Evolutionary conservation across 2,888 invertebrate species (phyloP).

Genomic region (Belgica antarctica): DNA sequence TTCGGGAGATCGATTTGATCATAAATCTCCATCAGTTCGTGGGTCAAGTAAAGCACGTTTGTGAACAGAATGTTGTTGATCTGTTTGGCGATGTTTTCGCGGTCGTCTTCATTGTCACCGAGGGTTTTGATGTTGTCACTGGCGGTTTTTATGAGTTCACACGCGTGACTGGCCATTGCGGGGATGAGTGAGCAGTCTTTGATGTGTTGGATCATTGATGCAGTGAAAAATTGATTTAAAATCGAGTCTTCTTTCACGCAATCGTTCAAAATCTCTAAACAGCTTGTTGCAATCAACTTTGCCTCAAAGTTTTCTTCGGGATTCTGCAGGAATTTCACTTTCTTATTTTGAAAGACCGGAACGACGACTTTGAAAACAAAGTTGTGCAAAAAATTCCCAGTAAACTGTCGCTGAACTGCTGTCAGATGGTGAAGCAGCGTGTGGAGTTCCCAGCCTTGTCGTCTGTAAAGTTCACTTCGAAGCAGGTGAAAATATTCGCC

Average conservation of each 20-base stretch:
- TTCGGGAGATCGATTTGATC: conserved; percentile 14
- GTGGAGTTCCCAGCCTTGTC: conserved; percentile 26
- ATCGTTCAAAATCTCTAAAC: conserved; percentile 49
- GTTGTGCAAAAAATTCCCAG: background rate
- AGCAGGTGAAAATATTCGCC: background rate
- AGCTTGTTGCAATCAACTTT: conserved; percentile 46
- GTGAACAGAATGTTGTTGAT: conserved; percentile 51
- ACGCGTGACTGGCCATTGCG: conserved; percentile 50
- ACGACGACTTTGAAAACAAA: conserved; percentile 52
- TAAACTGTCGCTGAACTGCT: background rate
- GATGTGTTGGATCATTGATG: conserved; percentile 52
- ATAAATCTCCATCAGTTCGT: conserved; percentile 44
- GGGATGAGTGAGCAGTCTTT: conserved; percentile 51
- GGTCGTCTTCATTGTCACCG: conserved; percentile 51
- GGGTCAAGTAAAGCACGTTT: conserved; percentile 42
- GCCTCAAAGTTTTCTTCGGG: background rate
- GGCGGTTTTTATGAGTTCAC: conserved; percentile 54
- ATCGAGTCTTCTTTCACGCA: conserved; percentile 50
- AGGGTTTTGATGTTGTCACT: conserved; percentile 52
- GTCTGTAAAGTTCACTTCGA: background rate
- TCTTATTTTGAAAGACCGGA: conserved; percentile 52
- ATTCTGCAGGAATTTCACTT: conserved; percentile 44
- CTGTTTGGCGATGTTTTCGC: conserved; percentile 48
- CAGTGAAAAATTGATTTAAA: conserved; percentile 52
- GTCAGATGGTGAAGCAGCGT: background rate